Evolutionary conservation across 2,113 vertebrate genomes (phyloP).

Genomic region (Ginglymostoma cirratum): DNA sequence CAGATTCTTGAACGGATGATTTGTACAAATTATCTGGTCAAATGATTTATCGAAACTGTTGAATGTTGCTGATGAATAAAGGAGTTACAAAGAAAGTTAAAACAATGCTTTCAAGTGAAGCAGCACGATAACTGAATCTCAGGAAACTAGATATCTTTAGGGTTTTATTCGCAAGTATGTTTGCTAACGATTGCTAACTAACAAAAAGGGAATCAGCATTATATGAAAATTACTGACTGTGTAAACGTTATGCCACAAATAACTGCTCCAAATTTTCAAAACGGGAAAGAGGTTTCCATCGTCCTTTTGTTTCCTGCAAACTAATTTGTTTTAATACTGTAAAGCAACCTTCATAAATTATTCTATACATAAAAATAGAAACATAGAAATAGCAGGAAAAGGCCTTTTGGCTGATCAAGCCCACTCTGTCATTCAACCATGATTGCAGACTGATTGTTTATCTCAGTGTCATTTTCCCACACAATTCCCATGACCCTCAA

Average conservation of each 20-base stretch:
- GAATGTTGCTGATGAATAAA: not conserved
- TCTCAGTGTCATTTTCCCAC: too few relatives aligned
- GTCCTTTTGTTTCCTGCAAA: not conserved
- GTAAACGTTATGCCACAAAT: not conserved
- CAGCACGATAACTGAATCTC: not conserved
- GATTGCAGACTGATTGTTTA: too few relatives aligned
- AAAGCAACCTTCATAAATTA: not conserved
- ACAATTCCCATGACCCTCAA: too few relatives aligned
- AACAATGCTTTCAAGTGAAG: not conserved
- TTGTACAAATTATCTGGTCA: not conserved
- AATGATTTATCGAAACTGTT: conserved; percentile 6
- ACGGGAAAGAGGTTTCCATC: not conserved
- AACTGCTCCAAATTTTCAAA: not conserved
- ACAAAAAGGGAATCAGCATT: not conserved
- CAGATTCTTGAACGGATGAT: not conserved
- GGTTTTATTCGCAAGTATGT: not conserved
- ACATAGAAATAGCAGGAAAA: too few relatives aligned
- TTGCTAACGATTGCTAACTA: not conserved
- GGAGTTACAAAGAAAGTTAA: not conserved
- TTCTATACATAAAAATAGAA: not conserved
- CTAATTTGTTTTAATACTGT: not conserved
- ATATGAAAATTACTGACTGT: not conserved
- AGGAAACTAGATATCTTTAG: not conserved
- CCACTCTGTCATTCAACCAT: too few relatives aligned
- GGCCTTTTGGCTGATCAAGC: too few relatives aligned